Evolutionary conservation across 2,113 vertebrate genomes (phyloP).

Genomic region (Bos taurus): ARS-UCD2.0 NC_037333.1:76588501-76589000

Average conservation of each 20-base stretch:
- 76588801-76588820: not conserved
- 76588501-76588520: not conserved
- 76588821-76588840: not conserved
- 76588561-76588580: not conserved
- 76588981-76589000: conserved; percentile 1
- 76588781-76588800: not conserved
- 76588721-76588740: not conserved
- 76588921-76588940: not conserved
- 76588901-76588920: not conserved
- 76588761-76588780: not conserved
- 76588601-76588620: not conserved
- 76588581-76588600: not conserved
- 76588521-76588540: not conserved
- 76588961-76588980: conserved; percentile 3
- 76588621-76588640: not conserved
- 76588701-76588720: not conserved
- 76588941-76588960: not conserved
- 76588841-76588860: not conserved
- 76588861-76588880: not conserved
- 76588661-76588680: not conserved
- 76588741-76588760: not conserved
- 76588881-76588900: not conserved
- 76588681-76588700: not conserved
- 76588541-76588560: not conserved
- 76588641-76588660: not conserved